Percentiles rank a stretch among this genome's conserved stretches.
These are phyloP conservation scores for Dryas iulia DNA, from an alignment of 1,140 invertebrate species.

Conservation along the genomic window DNA sequence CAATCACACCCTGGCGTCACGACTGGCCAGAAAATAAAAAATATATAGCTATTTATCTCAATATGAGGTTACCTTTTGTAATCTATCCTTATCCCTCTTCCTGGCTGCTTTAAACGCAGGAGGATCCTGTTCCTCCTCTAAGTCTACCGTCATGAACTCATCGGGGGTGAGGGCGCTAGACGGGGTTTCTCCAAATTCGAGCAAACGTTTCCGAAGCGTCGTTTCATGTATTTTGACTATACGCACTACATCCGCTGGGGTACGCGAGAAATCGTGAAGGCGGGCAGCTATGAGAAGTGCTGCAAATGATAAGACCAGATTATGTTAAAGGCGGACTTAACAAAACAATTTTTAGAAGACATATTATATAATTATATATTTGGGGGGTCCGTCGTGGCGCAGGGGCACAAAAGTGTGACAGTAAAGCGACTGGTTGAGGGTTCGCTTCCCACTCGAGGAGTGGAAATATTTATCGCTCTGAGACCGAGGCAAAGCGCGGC, in stretches of 20 bases:
- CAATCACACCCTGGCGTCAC: no score
- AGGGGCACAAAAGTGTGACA: no score
- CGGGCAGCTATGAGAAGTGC: slow-evolving; percentile 96
- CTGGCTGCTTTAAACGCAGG: slow-evolving; percentile 95
- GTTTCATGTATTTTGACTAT: slow-evolving; percentile 98
- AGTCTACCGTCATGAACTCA: slow-evolving; percentile 98
- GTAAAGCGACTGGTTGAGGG: no score
- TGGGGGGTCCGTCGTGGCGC: no score
- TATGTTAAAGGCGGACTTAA: no score
- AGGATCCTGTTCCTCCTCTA: slow-evolving; percentile 98
- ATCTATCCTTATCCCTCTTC: slow-evolving; percentile 90
- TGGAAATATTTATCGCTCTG: no score
- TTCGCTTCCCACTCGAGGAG: no score
- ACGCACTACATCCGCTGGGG: slow-evolving; percentile 93
- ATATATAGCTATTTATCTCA: no score
- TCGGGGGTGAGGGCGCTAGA: slow-evolving; percentile 94
- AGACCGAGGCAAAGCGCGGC: no score
- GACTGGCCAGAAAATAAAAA: no score
- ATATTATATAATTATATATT: no score
- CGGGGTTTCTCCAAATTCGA: slow-evolving; percentile 98
- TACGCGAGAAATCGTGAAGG: slow-evolving; percentile 94
- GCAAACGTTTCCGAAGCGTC: slow-evolving; percentile 93
- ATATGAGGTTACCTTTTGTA: slow-evolving; percentile 89
- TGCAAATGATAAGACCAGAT: slow-evolving; percentile 77
- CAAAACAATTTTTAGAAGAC: no score